Conservation (phyloP, 1,140 invertebrate species). For the Tenebrio molitor region DNA sequence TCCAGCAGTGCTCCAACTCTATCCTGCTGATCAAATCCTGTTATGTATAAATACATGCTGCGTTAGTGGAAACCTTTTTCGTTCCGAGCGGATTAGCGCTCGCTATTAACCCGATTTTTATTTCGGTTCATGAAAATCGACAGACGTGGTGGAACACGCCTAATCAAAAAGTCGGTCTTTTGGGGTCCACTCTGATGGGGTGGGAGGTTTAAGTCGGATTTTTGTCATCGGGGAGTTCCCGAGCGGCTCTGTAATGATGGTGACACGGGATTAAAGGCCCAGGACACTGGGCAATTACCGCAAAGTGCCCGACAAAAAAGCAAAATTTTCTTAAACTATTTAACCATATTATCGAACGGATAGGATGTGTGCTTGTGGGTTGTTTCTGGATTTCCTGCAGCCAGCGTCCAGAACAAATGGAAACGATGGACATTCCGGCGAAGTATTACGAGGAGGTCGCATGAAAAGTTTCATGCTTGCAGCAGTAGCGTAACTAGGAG, state of each 20-base stretch:
- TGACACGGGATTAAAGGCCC: slow-evolving; percentile 10
- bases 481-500: too few relatives aligned
- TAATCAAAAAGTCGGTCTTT: not conserved
- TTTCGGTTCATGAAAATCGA: slow-evolving; percentile 15
- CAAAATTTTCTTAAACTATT: slow-evolving; percentile 11
- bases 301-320: slow-evolving; percentile 7
- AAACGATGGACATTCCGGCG: too few relatives aligned
- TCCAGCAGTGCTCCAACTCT: slow-evolving; percentile 41
- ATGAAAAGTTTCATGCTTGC: too few relatives aligned
- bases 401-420: too few relatives aligned
- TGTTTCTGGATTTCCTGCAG: too few relatives aligned
- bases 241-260: not conserved
- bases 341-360: not conserved
- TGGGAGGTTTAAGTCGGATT: not conserved
- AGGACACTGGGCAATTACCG: slow-evolving; percentile 3
- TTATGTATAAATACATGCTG: slow-evolving; percentile 44
- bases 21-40: slow-evolving; percentile 40
- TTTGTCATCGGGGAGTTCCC: not conserved
- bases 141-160: not conserved
- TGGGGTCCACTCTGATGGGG: not conserved
- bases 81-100: slow-evolving; percentile 32
- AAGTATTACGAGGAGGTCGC: too few relatives aligned
- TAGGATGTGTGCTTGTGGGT: not conserved
- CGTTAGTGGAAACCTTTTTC: slow-evolving; percentile 41
- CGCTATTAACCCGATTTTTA: slow-evolving; percentile 32